A percentile compares a stretch with the other conserved stretches of the same genome.
These are phyloP conservation scores for Callyntrura sp. DNA, from an alignment of 2,888 invertebrate species.

Conservation along the genomic window DNA sequence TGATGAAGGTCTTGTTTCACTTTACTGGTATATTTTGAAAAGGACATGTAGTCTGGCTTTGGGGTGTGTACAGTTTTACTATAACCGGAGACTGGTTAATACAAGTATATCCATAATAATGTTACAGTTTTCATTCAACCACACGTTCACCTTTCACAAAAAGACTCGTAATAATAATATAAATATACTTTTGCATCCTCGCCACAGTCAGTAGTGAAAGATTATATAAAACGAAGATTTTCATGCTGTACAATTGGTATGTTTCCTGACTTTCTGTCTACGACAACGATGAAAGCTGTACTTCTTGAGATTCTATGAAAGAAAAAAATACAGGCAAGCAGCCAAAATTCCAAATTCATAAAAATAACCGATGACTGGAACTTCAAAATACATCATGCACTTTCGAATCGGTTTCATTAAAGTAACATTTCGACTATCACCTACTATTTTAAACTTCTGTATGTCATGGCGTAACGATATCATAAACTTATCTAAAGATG, in stretches of 20 bases:
- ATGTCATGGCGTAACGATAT: background rate
- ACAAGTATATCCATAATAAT: background rate
- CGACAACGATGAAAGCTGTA: background rate
- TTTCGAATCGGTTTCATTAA: slow-evolving; percentile 23
- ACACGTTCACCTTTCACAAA: background rate
- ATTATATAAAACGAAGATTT: too few relatives aligned
- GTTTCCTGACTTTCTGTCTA: too few relatives aligned
- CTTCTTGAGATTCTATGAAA: background rate
- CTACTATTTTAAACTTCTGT: background rate
- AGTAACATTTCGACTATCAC: slow-evolving; percentile 6
- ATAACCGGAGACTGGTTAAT: background rate
- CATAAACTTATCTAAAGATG: background rate
- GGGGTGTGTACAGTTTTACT: too few relatives aligned
- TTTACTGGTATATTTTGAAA: background rate
- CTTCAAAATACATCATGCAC: slow-evolving; percentile 32
- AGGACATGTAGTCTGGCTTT: too few relatives aligned
- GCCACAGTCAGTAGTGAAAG: too few relatives aligned
- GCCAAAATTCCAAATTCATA: slow-evolving; percentile 55
- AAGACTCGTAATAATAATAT: too few relatives aligned
- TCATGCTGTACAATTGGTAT: too few relatives aligned
- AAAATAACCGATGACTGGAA: slow-evolving; percentile 53
- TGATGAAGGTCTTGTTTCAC: background rate
- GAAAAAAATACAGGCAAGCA: slow-evolving; percentile 8
- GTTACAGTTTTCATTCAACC: background rate
- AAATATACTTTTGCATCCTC: too few relatives aligned